Conservation (phyloP, 2,888 invertebrate genomes). For the Linnaemya vulpina region DNA sequence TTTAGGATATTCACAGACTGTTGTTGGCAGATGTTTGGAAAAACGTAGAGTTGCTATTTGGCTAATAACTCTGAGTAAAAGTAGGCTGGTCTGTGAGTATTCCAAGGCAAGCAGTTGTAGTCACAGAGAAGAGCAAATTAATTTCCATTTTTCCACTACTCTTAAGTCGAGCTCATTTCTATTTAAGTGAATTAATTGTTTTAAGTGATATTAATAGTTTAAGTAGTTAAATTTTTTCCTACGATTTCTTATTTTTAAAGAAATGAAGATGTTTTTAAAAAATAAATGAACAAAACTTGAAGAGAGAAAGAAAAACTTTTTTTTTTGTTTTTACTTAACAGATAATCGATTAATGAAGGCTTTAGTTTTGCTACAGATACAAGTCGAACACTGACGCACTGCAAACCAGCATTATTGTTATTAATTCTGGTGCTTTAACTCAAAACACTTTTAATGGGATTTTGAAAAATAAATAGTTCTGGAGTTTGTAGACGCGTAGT, state of each 20-base stretch:
- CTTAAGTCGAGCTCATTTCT: neutral
- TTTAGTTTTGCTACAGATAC: too few species aligned
- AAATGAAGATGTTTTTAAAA: slow-evolving; percentile 19
- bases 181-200: neutral
- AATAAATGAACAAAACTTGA: neutral
- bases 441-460: too few species aligned
- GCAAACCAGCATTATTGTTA: too few species aligned
- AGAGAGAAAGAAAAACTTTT: neutral
- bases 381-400: too few species aligned
- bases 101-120: neutral
- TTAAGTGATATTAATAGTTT: slow-evolving; percentile 58
- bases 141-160: neutral
- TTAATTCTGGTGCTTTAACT: too few species aligned
- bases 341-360: too few species aligned
- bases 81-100: slow-evolving; percentile 15
- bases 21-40: neutral
- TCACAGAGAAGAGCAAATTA: neutral
- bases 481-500: too few species aligned
- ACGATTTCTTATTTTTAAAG: slow-evolving; percentile 54
- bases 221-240: slow-evolving; percentile 55
- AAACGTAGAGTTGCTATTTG: neutral
- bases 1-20: slow-evolving; percentile 41
- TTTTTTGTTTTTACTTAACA: neutral
- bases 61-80: too few species aligned
- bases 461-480: too few species aligned